Conservation (phyloP, 1,140 invertebrate genomes). For the Ladona fulva region DNA sequence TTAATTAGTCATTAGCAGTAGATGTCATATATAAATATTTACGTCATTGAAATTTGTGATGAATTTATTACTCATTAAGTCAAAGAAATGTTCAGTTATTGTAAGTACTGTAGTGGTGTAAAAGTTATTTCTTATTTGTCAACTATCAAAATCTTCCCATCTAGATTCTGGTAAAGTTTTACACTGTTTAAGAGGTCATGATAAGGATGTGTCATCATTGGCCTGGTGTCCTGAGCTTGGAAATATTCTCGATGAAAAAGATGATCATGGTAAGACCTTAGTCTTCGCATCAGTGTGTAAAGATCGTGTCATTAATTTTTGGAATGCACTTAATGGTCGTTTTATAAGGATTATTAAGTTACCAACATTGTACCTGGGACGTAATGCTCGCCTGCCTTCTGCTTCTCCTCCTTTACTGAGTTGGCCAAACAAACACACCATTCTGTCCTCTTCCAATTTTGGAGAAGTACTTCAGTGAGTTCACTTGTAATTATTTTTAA, state of each 20-base stretch:
- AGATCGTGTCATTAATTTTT: not conserved
- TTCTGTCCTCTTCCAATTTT: not conserved
- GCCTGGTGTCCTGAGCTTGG: constrained; percentile 59
- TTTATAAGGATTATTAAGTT: not conserved
- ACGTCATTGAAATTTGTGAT: too few species aligned
- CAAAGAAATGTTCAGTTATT: too few species aligned
- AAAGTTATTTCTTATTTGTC: too few species aligned
- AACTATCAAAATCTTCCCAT: constrained; percentile 19
- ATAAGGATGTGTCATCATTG: constrained; percentile 57
- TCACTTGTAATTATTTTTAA: too few species aligned
- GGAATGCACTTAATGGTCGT: not conserved
- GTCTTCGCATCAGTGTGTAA: not conserved
- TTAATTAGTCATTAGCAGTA: too few species aligned
- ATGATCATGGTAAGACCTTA: not conserved
- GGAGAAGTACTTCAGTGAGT: not conserved
- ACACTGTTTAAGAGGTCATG: constrained; percentile 58
- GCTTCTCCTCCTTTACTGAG: not conserved
- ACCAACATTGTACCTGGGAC: not conserved
- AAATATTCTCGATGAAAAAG: constrained; percentile 37
- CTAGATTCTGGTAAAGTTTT: constrained; percentile 45
- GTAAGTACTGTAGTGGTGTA: too few species aligned
- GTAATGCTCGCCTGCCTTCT: not conserved
- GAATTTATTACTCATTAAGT: too few species aligned
- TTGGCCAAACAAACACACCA: not conserved
- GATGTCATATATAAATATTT: too few species aligned